phyloP scores from a whole-genome alignment of 2,797 vertebrate genomes.

The Macropus fuliginosus region DNA sequence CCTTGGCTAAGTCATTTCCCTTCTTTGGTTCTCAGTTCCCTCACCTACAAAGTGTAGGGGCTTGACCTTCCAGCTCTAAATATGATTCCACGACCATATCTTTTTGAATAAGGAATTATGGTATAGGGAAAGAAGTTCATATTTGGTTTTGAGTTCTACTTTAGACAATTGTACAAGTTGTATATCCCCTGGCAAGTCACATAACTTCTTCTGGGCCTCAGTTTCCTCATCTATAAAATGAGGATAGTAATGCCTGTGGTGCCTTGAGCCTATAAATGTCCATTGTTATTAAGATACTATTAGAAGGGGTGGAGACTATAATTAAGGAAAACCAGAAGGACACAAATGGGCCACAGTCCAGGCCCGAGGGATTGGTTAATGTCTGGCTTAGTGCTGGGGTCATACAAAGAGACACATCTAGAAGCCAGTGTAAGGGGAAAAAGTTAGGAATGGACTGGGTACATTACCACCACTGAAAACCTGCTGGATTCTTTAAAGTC shows the following conservation, averaged over 20 bases:
- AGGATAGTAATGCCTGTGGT: not conserved
- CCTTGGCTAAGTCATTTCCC: not conserved
- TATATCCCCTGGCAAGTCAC: not conserved
- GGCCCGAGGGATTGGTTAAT: not conserved
- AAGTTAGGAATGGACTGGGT: not conserved
- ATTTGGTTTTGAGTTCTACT: not conserved
- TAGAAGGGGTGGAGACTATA: not conserved
- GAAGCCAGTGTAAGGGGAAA: not conserved
- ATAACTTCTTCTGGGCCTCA: not conserved
- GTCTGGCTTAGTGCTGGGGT: not conserved
- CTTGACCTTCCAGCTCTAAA: not conserved
- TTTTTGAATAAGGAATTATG: not conserved
- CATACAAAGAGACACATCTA: not conserved
- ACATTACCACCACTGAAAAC: too few species aligned
- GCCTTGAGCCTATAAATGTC: not conserved
- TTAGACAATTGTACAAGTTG: not conserved
- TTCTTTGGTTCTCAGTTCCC: not conserved
- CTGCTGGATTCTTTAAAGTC: not conserved
- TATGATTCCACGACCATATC: not conserved
- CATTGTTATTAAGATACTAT: not conserved
- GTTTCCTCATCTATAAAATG: not conserved
- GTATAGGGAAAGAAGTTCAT: not conserved
- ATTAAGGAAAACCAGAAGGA: not conserved
- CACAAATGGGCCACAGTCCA: not conserved
- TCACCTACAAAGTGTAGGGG: not conserved